Base-by-base conservation (phyloP, 2,888 invertebrate genomes). In the Coelopa pilipes region DNA sequence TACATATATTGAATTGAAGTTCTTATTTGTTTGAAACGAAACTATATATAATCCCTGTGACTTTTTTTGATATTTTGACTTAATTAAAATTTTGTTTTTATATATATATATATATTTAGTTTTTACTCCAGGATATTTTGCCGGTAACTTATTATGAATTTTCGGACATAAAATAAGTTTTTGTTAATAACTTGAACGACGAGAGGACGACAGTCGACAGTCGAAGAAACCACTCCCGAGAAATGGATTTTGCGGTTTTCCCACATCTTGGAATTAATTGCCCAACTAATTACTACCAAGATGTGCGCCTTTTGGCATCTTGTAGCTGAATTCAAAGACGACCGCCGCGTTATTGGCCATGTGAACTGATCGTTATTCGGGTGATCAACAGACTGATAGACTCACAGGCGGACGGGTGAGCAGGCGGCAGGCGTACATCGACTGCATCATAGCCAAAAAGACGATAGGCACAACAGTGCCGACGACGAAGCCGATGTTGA, bases 211-310 rank as follows among this genome's bases (percentile, higher is more conserved):
- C 7, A 34, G 7, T 2, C 34, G 4, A 34, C 7, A 34, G 2
- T 34, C 34, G n/a, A n/a, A n/a, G n/a, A n/a, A n/a, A n/a, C n/a
- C 7, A 34, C 34, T 34, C 34, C 34, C 2, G 34, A 34, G 34
- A 34, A 34, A 34, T 34, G 7, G 34, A 34, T 34, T 34, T 7
- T 34, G 2, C 34, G 34, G 7, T 34, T 4, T 69, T 74, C 68
- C 10, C 55, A 71, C 34, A 57, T 70, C 60, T 66, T 55, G 57
- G 72, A 77, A 76, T 77, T 78, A 77, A 78, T 76, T 76, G 73
- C 66, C 50, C 72, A 76, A 74, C 78, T 78, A 78, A 78, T 78
- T 76, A 77, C 73, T 75, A 75, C 72, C 66, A 53, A 53, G 60
- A 46, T 45, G 72, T 57, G 72, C 72, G 59, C 72, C 72, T 66